Percentiles rank a stretch among this genome's conserved stretches.
Evolutionary conservation across 1,140 invertebrate species (phyloP).

Genomic region (Phymastichus coffea): DNA sequence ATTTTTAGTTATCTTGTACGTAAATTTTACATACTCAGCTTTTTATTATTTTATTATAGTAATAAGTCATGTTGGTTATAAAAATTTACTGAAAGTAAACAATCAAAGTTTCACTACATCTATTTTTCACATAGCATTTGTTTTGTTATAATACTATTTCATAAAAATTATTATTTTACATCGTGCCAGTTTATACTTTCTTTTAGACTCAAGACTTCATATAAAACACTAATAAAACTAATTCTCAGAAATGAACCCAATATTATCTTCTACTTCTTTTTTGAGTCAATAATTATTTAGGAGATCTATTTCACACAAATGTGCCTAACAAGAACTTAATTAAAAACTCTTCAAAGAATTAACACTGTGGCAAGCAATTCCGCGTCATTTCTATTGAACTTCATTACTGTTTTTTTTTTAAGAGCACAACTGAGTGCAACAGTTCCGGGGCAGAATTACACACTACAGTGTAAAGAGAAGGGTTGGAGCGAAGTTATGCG

Average conservation of each 20-base stretch:
- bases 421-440: too few species aligned
- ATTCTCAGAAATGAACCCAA: slow-evolving; percentile 10
- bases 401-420: neutral
- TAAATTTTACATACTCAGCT: slow-evolving; percentile 1
- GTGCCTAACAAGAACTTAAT: slow-evolving; percentile 18
- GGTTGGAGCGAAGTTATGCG: slow-evolving; percentile 10
- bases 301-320: slow-evolving; percentile 14
- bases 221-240: slow-evolving; percentile 22
- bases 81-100: slow-evolving; percentile 23
- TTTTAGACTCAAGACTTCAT: slow-evolving; percentile 19
- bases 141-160: slow-evolving; percentile 36
- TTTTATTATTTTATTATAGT: slow-evolving; percentile 13
- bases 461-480: slow-evolving; percentile 1
- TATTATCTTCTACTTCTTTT: slow-evolving; percentile 7
- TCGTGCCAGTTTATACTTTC: slow-evolving; percentile 19
- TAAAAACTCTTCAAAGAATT: slow-evolving; percentile 5
- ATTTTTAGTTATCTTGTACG: neutral
- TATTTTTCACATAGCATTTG: slow-evolving; percentile 36
- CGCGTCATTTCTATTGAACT: slow-evolving; percentile 4
- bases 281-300: slow-evolving; percentile 1
- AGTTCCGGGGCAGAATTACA: slow-evolving; percentile 25
- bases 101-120: slow-evolving; percentile 28
- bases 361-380: slow-evolving; percentile 22
- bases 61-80: slow-evolving; percentile 10
- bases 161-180: slow-evolving; percentile 34